A percentile compares a stretch with the other conserved stretches of the same genome.
Evolutionary conservation across 2,888 invertebrate genomes (phyloP).

Genomic region (Selenia dentaria): DNA sequence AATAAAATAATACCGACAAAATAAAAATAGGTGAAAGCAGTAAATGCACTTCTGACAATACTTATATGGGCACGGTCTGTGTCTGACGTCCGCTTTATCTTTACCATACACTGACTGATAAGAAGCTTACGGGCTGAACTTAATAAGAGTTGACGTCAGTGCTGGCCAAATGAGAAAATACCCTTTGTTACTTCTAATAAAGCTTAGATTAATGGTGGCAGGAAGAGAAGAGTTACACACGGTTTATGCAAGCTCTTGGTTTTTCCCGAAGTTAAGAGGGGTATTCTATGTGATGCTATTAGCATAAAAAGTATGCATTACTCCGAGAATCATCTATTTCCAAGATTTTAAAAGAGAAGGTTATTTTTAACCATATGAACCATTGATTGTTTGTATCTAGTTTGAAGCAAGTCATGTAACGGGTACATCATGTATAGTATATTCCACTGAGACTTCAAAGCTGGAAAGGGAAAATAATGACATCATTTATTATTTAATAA

Average conservation of each 20-base stretch:
- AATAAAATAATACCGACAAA: too few relatives aligned
- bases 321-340: too few relatives aligned
- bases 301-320: background rate
- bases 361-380: too few relatives aligned
- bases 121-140: constrained; percentile 75
- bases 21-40: too few relatives aligned
- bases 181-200: constrained; percentile 53
- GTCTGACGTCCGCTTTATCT: constrained; percentile 77
- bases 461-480: too few relatives aligned
- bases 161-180: constrained; percentile 51
- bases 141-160: constrained; percentile 70
- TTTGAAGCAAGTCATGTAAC: too few relatives aligned
- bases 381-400: too few relatives aligned
- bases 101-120: constrained; percentile 78
- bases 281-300: constrained; percentile 5
- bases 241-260: constrained; percentile 48
- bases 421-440: too few relatives aligned
- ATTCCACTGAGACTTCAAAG: too few relatives aligned
- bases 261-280: constrained; percentile 18
- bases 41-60: constrained; percentile 4
- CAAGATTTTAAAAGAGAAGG: too few relatives aligned
- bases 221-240: constrained; percentile 51
- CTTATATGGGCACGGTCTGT: constrained; percentile 2
- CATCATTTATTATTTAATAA: too few relatives aligned
- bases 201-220: constrained; percentile 47